Evolutionary conservation across 2,888 invertebrate genomes (phyloP).

Genomic region (Phasia obesa): DNA sequence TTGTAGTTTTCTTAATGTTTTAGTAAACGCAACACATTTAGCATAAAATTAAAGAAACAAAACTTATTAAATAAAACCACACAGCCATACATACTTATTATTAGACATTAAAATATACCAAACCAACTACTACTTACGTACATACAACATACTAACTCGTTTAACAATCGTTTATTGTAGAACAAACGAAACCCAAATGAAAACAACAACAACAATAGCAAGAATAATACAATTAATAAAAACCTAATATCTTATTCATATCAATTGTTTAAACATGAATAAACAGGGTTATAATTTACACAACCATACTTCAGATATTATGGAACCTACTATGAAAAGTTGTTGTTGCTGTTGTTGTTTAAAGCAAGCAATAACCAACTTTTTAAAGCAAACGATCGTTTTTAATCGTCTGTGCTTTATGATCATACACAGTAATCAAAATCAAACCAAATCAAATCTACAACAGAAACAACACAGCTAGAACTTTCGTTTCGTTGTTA

Average conservation of each 20-base stretch:
- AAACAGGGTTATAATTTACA: slow-evolving; percentile 23
- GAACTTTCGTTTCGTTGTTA: slow-evolving; percentile 31
- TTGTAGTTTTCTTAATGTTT: slow-evolving; percentile 39
- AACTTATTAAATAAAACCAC: slow-evolving; percentile 37
- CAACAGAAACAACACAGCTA: slow-evolving; percentile 20
- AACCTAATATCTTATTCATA: slow-evolving; percentile 57
- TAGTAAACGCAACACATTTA: slow-evolving; percentile 51
- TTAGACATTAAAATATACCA: background rate
- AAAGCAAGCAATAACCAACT: background rate
- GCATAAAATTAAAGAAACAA: slow-evolving; percentile 29
- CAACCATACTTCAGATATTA: background rate
- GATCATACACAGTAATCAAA: slow-evolving; percentile 12
- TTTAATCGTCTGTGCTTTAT: slow-evolving; percentile 28
- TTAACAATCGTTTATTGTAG: slow-evolving; percentile 42
- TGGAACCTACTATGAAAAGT: background rate
- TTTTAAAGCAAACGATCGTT: slow-evolving; percentile 17
- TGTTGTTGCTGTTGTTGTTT: background rate
- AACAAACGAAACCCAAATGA: slow-evolving; percentile 18
- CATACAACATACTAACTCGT: slow-evolving; percentile 2
- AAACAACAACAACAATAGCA: background rate
- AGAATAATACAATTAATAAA: slow-evolving; percentile 6
- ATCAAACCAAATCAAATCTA: slow-evolving; percentile 21
- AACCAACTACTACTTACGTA: slow-evolving; percentile 2
- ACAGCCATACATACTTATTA: background rate
- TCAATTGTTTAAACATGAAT: slow-evolving; percentile 41